phyloP scores from a whole-genome alignment of 2,113 vertebrate species.

The Halcyon malimbica region DNA sequence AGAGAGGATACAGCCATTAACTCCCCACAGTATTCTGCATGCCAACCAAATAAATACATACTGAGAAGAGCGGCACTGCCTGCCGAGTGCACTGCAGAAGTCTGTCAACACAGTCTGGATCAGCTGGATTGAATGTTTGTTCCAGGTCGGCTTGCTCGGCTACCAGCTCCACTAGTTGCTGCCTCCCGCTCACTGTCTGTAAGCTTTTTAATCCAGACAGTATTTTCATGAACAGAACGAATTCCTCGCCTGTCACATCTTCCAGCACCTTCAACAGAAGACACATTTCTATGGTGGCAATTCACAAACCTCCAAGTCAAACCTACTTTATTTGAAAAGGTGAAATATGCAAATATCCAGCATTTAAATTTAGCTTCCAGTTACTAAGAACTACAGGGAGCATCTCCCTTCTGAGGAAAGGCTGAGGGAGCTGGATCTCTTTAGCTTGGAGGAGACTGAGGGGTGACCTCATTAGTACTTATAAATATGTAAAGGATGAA shows the following conservation, averaged over 20 bases:
- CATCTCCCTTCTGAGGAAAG: no score
- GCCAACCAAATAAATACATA: conserved; percentile 66
- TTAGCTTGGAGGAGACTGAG: no score
- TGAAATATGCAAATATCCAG: background rate
- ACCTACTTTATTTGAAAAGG: background rate
- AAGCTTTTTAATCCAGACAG: conserved; percentile 87
- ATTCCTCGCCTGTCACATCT: conserved; percentile 97
- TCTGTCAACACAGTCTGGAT: conserved; percentile 93
- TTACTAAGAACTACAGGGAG: background rate
- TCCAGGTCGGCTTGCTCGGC: conserved; percentile 95
- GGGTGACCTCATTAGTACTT: no score
- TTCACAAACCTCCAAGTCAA: background rate
- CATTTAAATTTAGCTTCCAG: background rate
- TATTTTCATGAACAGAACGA: conserved; percentile 97
- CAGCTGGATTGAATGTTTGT: conserved; percentile 90
- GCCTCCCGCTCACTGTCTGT: conserved; percentile 94
- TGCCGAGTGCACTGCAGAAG: conserved; percentile 96
- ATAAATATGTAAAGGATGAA: no score
- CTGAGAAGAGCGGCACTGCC: conserved; percentile 94
- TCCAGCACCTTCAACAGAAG: conserved; percentile 87
- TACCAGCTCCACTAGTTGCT: conserved; percentile 94
- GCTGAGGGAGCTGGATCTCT: background rate
- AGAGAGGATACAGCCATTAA: background rate
- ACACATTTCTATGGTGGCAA: background rate
- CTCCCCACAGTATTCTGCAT: background rate